Conservation (phyloP, 1,140 invertebrate species). For the Neodiprion pinetum region DNA sequence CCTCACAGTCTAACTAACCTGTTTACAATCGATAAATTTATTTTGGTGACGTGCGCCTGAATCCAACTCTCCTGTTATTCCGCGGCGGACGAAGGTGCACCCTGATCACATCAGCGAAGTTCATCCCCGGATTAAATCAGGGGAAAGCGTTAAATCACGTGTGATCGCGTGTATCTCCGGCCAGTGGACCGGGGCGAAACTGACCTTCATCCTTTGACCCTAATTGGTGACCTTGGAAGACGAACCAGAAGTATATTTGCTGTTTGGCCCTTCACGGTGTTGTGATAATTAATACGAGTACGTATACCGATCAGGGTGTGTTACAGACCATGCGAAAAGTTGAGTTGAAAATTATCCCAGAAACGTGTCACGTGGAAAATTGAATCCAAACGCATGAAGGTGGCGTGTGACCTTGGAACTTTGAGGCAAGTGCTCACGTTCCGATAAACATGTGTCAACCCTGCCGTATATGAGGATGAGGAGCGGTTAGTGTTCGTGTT, state of each 20-base stretch:
- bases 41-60: conserved; percentile 40
- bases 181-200: too few species aligned
- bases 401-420: neutral
- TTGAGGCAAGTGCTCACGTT: neutral
- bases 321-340: neutral
- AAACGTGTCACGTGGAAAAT: neutral
- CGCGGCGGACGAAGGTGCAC: neutral
- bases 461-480: neutral
- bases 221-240: neutral
- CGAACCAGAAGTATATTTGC: neutral
- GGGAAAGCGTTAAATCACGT: too few species aligned
- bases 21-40: conserved; percentile 36
- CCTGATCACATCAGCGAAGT: neutral
- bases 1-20: conserved; percentile 6
- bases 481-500: neutral
- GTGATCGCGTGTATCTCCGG: too few species aligned
- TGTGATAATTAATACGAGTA: neutral
- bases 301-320: neutral
- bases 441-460: neutral
- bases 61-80: conserved; percentile 15
- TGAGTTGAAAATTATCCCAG: neutral
- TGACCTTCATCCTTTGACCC: neutral
- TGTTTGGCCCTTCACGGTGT: neutral
- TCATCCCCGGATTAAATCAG: too few species aligned
- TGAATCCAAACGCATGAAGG: neutral